Evolutionary conservation across 2,113 vertebrate genomes (phyloP), one percentile per base, ranked within the genome.

Genomic region (Colossoma macropomum): DNA sequence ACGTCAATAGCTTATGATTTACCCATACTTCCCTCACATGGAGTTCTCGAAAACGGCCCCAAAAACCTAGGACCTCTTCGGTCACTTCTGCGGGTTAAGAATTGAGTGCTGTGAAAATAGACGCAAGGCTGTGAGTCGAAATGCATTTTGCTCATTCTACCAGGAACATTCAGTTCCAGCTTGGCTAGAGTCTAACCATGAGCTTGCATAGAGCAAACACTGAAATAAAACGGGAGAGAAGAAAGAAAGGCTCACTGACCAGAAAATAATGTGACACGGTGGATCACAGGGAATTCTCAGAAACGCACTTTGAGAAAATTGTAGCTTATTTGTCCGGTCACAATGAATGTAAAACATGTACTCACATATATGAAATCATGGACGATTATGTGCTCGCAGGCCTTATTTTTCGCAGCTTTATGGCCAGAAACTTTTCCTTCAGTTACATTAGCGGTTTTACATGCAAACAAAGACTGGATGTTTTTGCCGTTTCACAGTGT

Each of bases 41-140:
- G 56, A n/a, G 56, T 25, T 27, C 59, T 27, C 1, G 1, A 62
- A 13, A 27, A n/a, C 23, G 8, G 13, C 7, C 68, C 17, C 21
- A 32, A 23, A 80, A 28, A 1, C n/a, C 21, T 41, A 6, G 12
- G 17, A 71, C 41, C 38, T 45, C 28, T 25, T 27, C n/a, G 17
- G 12, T 50, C 34, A 77, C 60, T 19, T 23, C 23, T 52, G 45
- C 28, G 10, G 2, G 41, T 52, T 68, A 23, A 66, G 77, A 25
- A 19, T 17, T 23, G 21, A 15, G 17, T 10, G 25, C 28, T 52
- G 23, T 32, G 23, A 84, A 68, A 48, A 41, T 68, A 69, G 21
- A 45, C 15, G 25, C 5, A 81, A n/a, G 62, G 50, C 63, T 69
- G 83, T 85, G 68, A 82, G 25, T 38, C 32, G 69, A 79, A 82